These are phyloP conservation scores for Temnothorax ravouxi DNA, from an alignment of 2,888 invertebrate genomes.

Conservation along the genomic window DNA sequence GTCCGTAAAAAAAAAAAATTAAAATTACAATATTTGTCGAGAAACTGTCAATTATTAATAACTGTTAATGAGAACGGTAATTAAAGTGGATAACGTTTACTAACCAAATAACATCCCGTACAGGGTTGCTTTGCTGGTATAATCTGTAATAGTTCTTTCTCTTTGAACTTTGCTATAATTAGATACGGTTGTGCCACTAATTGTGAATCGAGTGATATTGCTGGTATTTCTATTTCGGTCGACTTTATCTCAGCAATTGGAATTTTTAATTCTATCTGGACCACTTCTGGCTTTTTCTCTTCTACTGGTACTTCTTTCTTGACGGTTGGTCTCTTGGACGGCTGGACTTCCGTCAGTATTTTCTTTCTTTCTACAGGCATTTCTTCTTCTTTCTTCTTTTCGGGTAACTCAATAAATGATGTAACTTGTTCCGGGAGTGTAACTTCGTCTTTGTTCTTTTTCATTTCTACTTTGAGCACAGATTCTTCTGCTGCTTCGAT, in stretches of 20 bases:
- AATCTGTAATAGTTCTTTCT: constrained; percentile 3
- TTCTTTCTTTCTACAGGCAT: neutral
- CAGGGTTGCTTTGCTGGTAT: neutral
- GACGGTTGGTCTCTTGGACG: neutral
- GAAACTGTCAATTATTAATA: neutral
- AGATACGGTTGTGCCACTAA: constrained; percentile 43
- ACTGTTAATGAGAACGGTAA: neutral
- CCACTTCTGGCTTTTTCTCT: constrained; percentile 10
- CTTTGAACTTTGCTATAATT: constrained; percentile 53
- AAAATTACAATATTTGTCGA: neutral
- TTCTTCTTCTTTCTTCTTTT: constrained; percentile 23
- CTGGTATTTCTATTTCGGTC: neutral
- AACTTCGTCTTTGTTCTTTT: neutral
- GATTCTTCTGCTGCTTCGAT: neutral
- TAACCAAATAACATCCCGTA: constrained; percentile 17
- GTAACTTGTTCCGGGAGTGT: constrained; percentile 1
- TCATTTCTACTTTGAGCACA: neutral
- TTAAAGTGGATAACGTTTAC: constrained; percentile 4
- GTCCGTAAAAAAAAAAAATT: neutral
- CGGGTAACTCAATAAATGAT: neutral
- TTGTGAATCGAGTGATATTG: constrained; percentile 26
- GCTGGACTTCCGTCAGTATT: neutral
- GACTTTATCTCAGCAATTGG: constrained; percentile 12
- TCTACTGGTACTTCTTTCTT: neutral
- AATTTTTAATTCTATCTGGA: constrained; percentile 35